Base-by-base conservation (phyloP, 1,140 invertebrate species). In the Stratiolaelaps scimitus region DNA sequence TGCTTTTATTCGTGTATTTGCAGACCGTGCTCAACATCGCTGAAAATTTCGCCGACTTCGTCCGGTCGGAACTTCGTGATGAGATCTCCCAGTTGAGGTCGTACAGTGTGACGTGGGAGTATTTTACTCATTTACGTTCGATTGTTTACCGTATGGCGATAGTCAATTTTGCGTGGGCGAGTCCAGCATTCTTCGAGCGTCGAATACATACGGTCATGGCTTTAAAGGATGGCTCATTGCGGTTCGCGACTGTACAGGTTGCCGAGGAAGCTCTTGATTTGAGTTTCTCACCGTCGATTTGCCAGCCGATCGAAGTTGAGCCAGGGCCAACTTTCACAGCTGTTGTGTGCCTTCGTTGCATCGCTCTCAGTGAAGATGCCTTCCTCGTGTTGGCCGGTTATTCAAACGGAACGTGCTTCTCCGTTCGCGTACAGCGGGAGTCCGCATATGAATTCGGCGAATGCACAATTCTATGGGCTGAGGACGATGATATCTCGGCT, bases 141-240 rank as follows among this genome's bases (percentile, higher is more conserved):
- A 60, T 60, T 15, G 53, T 60, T 15, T 26, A 60, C 26, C 53
- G 53, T 19, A 60, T 60, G 53, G 53, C 53, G 10, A 60, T 60
- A 2, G 53, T 60, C 53, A 60, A 60, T 10, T 60, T 60, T 23
- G 23, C 53, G 6, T 60, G 53, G 53, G 53, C 53, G 1, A 15
- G 26, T 17, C 53, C 53, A 15, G 26, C 53, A 26, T 26, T 29
- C 10, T 60, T 60, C 20, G 53, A 60, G 26, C 53, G 53, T 17
- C 53, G 53, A 10, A 17, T 60, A 23, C 53, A 60, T 23, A 29
- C 34, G 53, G 53, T 34, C 23, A 29, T 60, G 10, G 53, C 53
- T 26, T 34, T 60, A 34, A 60, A 60, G 23, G 53, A 60, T 10
- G 53, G 53, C 1, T 60, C 53, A 26, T 34, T 60, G 15, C 53